phyloP scores from a whole-genome alignment of 2,888 invertebrate genomes.

The Rhagonycha fulva region DNA sequence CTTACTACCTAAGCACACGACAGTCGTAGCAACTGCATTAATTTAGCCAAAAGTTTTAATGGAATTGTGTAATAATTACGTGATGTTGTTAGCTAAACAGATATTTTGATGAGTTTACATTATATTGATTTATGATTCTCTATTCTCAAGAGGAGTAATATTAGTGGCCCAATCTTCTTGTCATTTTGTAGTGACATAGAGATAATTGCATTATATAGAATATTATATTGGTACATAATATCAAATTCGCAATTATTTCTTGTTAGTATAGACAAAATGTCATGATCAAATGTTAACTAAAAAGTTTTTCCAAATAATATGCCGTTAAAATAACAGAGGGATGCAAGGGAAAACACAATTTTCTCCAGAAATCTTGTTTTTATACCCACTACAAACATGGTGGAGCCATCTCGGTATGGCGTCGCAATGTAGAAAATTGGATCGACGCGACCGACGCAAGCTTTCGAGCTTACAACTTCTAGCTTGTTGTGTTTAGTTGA shows the following conservation, averaged over 20 bases:
- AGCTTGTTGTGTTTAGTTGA: constrained; percentile 26
- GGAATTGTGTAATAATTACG: background rate
- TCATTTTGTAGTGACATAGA: background rate
- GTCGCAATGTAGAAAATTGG: constrained; percentile 5
- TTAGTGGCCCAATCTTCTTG: background rate
- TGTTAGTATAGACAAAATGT: background rate
- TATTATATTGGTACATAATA: background rate
- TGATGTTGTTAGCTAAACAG: background rate
- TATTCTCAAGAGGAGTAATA: background rate
- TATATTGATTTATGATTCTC: background rate
- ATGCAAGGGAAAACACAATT: background rate
- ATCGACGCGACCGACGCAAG: constrained; percentile 9
- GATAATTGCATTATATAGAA: background rate
- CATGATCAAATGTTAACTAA: background rate
- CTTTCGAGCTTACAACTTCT: constrained; percentile 22
- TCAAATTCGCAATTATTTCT: background rate
- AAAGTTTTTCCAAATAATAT: background rate
- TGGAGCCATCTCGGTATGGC: constrained; percentile 16
- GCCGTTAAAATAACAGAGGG: background rate
- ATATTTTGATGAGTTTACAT: background rate
- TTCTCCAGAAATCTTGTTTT: background rate
- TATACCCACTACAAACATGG: background rate
- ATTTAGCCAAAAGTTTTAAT: background rate
- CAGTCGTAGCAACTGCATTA: background rate
- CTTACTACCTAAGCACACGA: background rate